Evolutionary conservation across 2,888 invertebrate genomes (phyloP), one percentile per base, ranked within the genome.

Genomic region (Odontocolon sp.): DNA sequence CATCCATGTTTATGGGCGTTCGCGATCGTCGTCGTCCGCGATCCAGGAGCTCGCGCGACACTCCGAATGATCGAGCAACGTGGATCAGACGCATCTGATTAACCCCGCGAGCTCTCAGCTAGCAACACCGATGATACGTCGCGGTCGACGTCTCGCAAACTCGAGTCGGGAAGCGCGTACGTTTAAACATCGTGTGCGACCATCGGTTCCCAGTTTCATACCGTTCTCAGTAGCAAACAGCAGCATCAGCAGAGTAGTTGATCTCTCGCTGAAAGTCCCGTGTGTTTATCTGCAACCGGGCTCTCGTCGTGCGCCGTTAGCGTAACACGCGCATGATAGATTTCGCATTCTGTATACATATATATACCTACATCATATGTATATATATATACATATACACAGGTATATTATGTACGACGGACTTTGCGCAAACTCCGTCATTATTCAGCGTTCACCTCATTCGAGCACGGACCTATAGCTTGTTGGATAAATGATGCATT

Each of bases 31-130:
- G 11, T n/a, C 21, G 14, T 11, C 28, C 16, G 11, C 50, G 31
- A 63, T 63, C 57, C 67, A 11, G 33, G 56, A 63, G 63, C 28
- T 69, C 71, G 52, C 56, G 42, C 54, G 23, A 50, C n/a, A 31
- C 2, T 21, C 50, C 28, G 38, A 26, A 36, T 36, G 23, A 28
- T 23, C 42, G 33, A 45, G 23, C 45, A 64, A 47, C 61, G 63
- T n/a, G n/a, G n/a, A 77, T 77, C 79, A 67, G 67, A 73, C 74
- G 79, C 77, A 79, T 79, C 69, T 74, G 66, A 79, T 79, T 79
- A 74, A 79, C 77, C 79, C 74, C 73, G 57, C 50, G 70, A 50
- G 61, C 50, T 79, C 69, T 47, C 56, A 56, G 42, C 47, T 45
- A 63, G 57, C 68, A 57, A 14, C 56, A 8, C 33, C 33, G 42